Conservation (phyloP, 1,140 invertebrate genomes). For the Oreohelix idahoensis region DNA sequence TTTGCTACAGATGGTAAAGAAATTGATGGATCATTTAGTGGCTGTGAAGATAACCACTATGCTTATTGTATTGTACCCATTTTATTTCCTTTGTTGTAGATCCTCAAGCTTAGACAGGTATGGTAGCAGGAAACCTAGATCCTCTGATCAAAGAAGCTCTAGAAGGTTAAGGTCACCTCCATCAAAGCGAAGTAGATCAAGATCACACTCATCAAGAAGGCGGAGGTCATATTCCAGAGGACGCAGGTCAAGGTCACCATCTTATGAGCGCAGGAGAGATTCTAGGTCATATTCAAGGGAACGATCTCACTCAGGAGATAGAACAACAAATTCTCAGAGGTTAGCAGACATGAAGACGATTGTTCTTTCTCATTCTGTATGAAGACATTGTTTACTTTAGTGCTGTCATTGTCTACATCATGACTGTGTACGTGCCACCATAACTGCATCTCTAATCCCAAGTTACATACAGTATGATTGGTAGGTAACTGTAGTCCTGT, state of each 20-base stretch:
- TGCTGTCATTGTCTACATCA: too few species aligned
- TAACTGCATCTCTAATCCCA: too few species aligned
- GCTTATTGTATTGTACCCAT: background rate
- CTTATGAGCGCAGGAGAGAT: background rate
- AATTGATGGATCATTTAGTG: too few species aligned
- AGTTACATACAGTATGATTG: too few species aligned
- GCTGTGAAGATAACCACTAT: too few species aligned
- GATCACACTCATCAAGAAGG: conserved; percentile 1
- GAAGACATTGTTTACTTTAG: too few species aligned
- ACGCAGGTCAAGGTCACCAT: conserved; percentile 8
- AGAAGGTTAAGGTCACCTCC: conserved; percentile 3
- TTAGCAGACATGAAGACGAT: too few species aligned
- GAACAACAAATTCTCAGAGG: too few species aligned
- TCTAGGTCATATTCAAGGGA: conserved; percentile 9
- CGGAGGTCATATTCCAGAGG: conserved; percentile 1
- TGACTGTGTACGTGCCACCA: too few species aligned
- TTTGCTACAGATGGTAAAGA: too few species aligned
- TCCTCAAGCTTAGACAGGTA: conserved; percentile 7
- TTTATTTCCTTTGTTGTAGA: background rate
- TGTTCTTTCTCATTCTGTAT: too few species aligned
- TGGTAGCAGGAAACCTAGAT: conserved; percentile 3
- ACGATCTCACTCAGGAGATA: background rate
- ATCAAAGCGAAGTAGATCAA: background rate
- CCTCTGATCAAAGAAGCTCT: background rate
- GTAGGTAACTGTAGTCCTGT: too few species aligned